A percentile compares a stretch with the other conserved stretches of the same genome.
Conservation (phyloP, 2,797 vertebrate species). For the Macrochelys suwanniensis region DNA sequence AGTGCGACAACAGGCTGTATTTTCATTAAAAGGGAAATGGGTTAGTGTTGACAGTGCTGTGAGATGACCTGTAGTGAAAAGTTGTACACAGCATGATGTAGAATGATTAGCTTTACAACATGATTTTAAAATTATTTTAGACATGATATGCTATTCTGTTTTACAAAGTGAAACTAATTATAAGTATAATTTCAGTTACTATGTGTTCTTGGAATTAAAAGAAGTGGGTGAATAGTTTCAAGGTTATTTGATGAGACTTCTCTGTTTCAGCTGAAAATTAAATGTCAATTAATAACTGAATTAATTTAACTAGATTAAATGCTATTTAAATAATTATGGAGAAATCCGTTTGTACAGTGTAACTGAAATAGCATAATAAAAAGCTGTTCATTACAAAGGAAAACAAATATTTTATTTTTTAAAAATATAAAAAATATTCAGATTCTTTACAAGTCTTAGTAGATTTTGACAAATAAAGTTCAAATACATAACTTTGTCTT, state of each 20-base stretch:
- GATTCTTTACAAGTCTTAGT: not conserved
- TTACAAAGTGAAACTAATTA: not conserved
- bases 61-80: not conserved
- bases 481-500: not conserved
- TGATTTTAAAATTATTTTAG: slow-evolving; percentile 18
- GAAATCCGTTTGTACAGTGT: not conserved
- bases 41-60: not conserved
- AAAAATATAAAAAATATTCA: not conserved
- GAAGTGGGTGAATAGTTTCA: not conserved
- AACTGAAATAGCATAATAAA: not conserved
- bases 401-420: not conserved
- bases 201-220: not conserved
- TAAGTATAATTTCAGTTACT: not conserved
- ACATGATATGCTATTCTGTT: not conserved
- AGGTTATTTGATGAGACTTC: not conserved
- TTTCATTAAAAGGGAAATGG: not conserved
- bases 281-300: not conserved
- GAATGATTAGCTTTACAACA: slow-evolving; percentile 20
- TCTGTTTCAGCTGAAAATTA: not conserved
- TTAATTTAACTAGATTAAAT: not conserved
- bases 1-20: not conserved
- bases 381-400: not conserved
- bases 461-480: too few relatives aligned
- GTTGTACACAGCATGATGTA: not conserved
- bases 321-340: not conserved